A percentile compares a stretch with the other conserved stretches of the same genome.
phyloP scores from a whole-genome alignment of 1,140 invertebrate genomes.

The Theocolax elegans region DNA sequence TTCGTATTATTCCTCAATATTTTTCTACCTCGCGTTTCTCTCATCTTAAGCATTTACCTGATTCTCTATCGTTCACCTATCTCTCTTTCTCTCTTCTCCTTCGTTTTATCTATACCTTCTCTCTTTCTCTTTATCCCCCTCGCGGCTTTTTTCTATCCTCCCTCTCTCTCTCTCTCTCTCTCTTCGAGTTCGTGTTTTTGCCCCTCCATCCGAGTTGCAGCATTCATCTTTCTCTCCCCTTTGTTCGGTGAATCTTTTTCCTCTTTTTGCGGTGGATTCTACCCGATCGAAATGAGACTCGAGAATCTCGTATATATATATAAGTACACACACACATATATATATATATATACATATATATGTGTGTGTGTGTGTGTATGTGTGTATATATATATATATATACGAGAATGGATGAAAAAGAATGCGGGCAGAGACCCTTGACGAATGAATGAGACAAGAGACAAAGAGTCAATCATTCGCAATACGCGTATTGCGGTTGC shows the following conservation, averaged over 20 bases:
- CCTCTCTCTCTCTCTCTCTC: neutral
- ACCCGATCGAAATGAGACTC: slow-evolving; percentile 32
- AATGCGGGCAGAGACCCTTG: neutral
- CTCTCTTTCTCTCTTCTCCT: slow-evolving; percentile 14
- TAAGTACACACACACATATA: too few species aligned
- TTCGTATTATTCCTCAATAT: neutral
- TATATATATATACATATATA: too few species aligned
- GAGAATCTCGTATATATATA: slow-evolving; percentile 25
- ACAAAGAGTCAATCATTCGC: slow-evolving; percentile 26
- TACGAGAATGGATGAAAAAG: slow-evolving; percentile 35
- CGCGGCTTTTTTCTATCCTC: neutral
- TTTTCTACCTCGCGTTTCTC: neutral
- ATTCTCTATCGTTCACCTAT: slow-evolving; percentile 37
- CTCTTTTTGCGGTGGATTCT: slow-evolving; percentile 33
- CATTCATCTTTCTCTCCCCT: slow-evolving; percentile 38
- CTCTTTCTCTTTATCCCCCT: slow-evolving; percentile 14
- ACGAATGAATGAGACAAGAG: slow-evolving; percentile 26
- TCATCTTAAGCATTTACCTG: neutral
- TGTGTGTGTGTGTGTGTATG: too few species aligned
- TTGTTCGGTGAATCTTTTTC: slow-evolving; percentile 24
- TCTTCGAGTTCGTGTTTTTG: too few species aligned
- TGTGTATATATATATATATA: neutral
- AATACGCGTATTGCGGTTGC: slow-evolving; percentile 22
- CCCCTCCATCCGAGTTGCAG: too few species aligned
- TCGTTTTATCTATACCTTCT: slow-evolving; percentile 13